Base-by-base conservation (phyloP, 2,797 vertebrate genomes). In the Potorous gilbertii region DNA sequence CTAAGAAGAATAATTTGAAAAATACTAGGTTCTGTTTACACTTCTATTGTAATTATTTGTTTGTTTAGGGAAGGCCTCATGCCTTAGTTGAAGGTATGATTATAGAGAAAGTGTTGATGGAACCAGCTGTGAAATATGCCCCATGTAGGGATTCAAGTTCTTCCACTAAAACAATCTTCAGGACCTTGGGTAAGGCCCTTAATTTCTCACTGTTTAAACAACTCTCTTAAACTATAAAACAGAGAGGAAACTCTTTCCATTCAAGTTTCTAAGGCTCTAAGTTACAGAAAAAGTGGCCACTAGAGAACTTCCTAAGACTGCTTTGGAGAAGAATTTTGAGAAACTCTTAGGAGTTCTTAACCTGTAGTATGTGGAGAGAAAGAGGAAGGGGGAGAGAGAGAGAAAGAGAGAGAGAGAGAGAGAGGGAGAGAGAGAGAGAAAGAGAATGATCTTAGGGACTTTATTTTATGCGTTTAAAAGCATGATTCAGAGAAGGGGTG, bases 11-110 rank as follows among this genome's bases (percentile, higher is more conserved):
- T 56, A 92, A 89, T 87, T 52, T 14, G 46, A 91, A 91, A 56
- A 90, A 62, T 34, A 54, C 59, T 91, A 91, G 34, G 0, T 90
- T 96, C 46, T 81, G 9, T 92, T 94, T 92, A 90, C 89, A 21
- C 12, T 94, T 2, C 91, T 90, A 40, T 92, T 10, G 1, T n/a
- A 91, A 93, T 62, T 10, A 94, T 97, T 97, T 81, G 56, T 74
- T 96, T 94, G 93, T 92, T 94, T 56, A 59, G 54, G 14, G 31
- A 27, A 50, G 21, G 24, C 9, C 40, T 50, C 21, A 50, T 87
- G 9, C 21, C 21, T 87, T 87, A 27, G 24, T 50, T 50, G 74
- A 87, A 27, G 74, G 18, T 50, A 87, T 87, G 40, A 87, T 27
- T 87, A 87, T 11, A 50, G 74, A 40, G 9, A 87, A 87, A 50